Evolutionary conservation across 1,140 invertebrate genomes (phyloP), one percentile per base, ranked within the genome.

Genomic region (Colletes gigas): DNA sequence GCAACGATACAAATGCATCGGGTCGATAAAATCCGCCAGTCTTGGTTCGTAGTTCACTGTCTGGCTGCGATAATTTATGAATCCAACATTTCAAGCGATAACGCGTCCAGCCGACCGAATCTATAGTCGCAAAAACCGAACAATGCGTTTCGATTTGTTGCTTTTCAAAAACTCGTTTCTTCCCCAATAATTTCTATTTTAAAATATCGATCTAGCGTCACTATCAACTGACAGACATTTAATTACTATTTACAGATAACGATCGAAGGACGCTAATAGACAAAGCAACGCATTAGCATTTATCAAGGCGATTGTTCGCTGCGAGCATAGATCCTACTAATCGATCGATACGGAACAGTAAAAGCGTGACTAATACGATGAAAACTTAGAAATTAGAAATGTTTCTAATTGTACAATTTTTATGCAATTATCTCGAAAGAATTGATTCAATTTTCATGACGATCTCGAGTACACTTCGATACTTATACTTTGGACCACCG

Each of bases 1-100:
- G 21, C 15, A 39, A 55, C 39, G 14, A 50, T 4, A 14, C n/a
- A 41, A 65, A 50, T 44, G 21, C 59, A 74, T 69, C 66, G 57
- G 3, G 44, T 47, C 50, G 9, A 83, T 59, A 68, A 9, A 68
- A 77, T 72, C 54, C 70, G 69, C 52, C 69, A 57, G 69, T 17
- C 30, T 50, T 83, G 50, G 81, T 87, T 78, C 85, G 70, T 83
- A 81, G 85, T 87, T 83, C 84, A 81, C 69, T 68, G 85, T 86
- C 81, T 87, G 68, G 57, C 1, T 6, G 62, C 10, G 84, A 87
- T 87, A 87, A 83, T 83, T 78, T 62, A 68, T 41, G 74, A 73
- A 77, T 79, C 54, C 63, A 10, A 73, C 69, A 68, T 65, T 72
- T 71, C 10, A 44, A 4, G n/a, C 17, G 60, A 87, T 87, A 87